phyloP scores from a whole-genome alignment of 2,113 vertebrate genomes.

The Chaetops frenatus region DNA sequence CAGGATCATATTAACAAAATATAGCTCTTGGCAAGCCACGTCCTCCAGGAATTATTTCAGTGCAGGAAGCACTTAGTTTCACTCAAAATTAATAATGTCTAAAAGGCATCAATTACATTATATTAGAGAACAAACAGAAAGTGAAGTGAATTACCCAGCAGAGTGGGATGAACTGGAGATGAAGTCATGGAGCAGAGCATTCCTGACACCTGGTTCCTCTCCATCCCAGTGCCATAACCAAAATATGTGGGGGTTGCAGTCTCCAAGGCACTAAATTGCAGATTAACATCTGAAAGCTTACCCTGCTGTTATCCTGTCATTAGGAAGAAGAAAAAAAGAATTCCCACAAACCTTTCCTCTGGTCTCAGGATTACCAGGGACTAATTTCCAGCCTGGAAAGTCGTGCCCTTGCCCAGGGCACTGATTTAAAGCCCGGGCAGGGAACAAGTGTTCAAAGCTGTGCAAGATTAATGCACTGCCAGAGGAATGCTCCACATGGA shows the following conservation, averaged over 20 bases:
- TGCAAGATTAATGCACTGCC: neutral
- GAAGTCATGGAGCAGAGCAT: neutral
- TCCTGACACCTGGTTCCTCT: neutral
- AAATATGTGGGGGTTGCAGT: neutral
- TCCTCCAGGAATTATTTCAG: neutral
- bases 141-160: neutral
- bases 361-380: neutral
- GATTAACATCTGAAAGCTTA: neutral
- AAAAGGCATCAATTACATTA: neutral
- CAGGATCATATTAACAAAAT: neutral
- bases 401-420: neutral
- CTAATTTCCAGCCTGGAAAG: neutral
- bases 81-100: neutral
- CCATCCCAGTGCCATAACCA: neutral
- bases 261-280: neutral
- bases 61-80: neutral
- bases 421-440: neutral
- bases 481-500: rapidly evolving
- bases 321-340: neutral
- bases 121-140: neutral
- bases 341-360: neutral
- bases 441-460: neutral
- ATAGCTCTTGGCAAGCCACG: neutral
- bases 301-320: rapidly evolving
- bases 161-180: neutral